Evolutionary conservation across 1,140 invertebrate species (phyloP).

Genomic region (Drosophila biarmipes): DNA sequence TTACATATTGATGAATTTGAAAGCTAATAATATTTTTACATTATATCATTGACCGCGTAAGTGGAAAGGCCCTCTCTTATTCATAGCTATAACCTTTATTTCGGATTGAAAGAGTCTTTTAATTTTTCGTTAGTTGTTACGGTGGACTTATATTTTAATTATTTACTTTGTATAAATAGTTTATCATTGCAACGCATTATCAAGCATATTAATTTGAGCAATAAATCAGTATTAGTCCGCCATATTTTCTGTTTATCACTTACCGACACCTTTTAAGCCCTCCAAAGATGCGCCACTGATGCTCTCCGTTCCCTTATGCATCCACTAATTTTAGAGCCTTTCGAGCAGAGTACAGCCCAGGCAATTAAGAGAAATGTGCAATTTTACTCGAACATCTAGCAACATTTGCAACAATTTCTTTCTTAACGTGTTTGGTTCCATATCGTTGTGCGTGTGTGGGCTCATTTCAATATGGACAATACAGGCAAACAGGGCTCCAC

Average conservation of each 20-base stretch:
- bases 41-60: too few species aligned
- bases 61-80: too few species aligned
- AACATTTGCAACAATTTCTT: constrained; percentile 13
- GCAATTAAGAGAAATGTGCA: constrained; percentile 46
- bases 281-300: neutral
- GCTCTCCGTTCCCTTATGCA: neutral
- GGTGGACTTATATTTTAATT: too few species aligned
- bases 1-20: too few species aligned
- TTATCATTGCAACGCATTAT: too few species aligned
- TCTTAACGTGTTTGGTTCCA: constrained; percentile 14
- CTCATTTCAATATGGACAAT: constrained; percentile 43
- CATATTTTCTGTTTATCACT: neutral
- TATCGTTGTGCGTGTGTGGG: constrained; percentile 7
- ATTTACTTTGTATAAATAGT: too few species aligned
- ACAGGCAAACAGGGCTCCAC: constrained; percentile 16
- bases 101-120: too few species aligned
- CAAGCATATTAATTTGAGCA: neutral
- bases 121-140: too few species aligned
- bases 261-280: too few species aligned
- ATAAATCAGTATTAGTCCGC: neutral
- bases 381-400: constrained; percentile 16
- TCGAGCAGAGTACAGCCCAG: neutral
- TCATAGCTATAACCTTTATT: too few species aligned
- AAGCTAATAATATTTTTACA: too few species aligned
- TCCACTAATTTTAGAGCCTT: constrained; percentile 33